Evolutionary conservation across 1,140 invertebrate genomes (phyloP).

Genomic region (Callitettix versicolor): DNA sequence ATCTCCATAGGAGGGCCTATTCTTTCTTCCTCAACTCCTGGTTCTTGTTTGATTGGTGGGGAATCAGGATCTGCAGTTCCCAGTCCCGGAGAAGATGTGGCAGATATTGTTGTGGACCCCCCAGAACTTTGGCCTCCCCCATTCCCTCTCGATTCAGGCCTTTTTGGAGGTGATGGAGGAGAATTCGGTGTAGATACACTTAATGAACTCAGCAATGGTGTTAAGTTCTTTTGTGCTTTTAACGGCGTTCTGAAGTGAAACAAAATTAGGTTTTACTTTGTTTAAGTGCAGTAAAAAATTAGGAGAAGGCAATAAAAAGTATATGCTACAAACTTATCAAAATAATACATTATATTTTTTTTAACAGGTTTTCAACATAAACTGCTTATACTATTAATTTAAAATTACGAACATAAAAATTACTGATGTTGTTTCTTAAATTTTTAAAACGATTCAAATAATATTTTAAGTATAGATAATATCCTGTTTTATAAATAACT

Average conservation of each 20-base stretch:
- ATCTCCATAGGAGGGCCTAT: slow-evolving; percentile 33
- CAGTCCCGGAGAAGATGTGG: slow-evolving; percentile 59
- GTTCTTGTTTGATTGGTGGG: slow-evolving; percentile 30
- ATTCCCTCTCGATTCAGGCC: slow-evolving; percentile 28
- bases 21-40: slow-evolving; percentile 25
- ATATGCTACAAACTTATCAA: too few species aligned
- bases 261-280: background rate
- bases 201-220: slow-evolving; percentile 42
- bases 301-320: too few species aligned
- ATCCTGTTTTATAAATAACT: too few species aligned
- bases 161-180: slow-evolving; percentile 36
- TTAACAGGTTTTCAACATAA: too few species aligned
- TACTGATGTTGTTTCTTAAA: too few species aligned
- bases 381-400: too few species aligned
- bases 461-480: too few species aligned
- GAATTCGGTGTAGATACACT: slow-evolving; percentile 17
- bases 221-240: slow-evolving; percentile 47
- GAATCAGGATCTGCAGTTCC: slow-evolving; percentile 37
- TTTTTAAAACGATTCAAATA: too few species aligned
- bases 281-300: too few species aligned
- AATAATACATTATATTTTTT: too few species aligned
- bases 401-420: too few species aligned
- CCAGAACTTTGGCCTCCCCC: slow-evolving; percentile 33
- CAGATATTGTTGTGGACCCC: slow-evolving; percentile 67
- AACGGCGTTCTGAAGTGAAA: slow-evolving; percentile 34